Evolutionary conservation across 2,113 vertebrate species (phyloP).

Genomic region (Seriola dumerili): DNA sequence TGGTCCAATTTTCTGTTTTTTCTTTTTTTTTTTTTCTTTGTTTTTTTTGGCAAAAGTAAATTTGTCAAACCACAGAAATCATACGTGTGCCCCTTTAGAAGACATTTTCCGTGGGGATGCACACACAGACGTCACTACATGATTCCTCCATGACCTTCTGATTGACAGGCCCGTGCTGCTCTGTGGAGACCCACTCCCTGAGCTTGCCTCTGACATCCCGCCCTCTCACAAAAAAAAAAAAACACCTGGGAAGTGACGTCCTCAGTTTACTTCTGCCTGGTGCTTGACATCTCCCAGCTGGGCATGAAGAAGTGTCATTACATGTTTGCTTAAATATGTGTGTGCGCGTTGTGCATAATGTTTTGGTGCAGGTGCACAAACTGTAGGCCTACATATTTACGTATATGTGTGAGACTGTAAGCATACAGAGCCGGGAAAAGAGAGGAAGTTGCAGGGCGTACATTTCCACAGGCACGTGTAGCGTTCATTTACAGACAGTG

Average conservation of each 20-base stretch:
- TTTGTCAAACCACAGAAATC: slow-evolving; percentile 80
- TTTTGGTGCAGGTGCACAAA: slow-evolving; percentile 62
- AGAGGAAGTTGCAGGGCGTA: slow-evolving; percentile 70
- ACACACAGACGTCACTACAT: slow-evolving; percentile 48
- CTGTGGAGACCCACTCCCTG: slow-evolving; percentile 79
- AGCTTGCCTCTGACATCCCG: slow-evolving; percentile 69
- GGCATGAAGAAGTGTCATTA: slow-evolving; percentile 62
- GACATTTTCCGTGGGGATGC: slow-evolving; percentile 28
- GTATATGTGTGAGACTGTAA: slow-evolving; percentile 44
- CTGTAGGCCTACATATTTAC: slow-evolving; percentile 45
- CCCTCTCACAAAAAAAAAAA: slow-evolving; percentile 41
- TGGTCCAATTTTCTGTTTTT: slow-evolving; percentile 70
- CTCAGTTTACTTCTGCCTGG: slow-evolving; percentile 64
- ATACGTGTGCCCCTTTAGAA: slow-evolving; percentile 49
- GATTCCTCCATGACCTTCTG: slow-evolving; percentile 54
- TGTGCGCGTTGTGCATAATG: slow-evolving; percentile 44
- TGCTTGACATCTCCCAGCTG: slow-evolving; percentile 67
- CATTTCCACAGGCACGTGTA: slow-evolving; percentile 78
- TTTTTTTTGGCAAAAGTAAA: slow-evolving; percentile 82
- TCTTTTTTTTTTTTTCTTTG: slow-evolving; percentile 30
- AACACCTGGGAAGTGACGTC: slow-evolving; percentile 51
- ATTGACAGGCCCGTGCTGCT: slow-evolving; percentile 66
- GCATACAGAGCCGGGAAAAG: slow-evolving; percentile 56
- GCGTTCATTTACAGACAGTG: slow-evolving; percentile 75
- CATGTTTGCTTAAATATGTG: slow-evolving; percentile 53